Evolutionary conservation across 1,140 invertebrate species (phyloP).

Genomic region (Portunus trituberculatus): DNA sequence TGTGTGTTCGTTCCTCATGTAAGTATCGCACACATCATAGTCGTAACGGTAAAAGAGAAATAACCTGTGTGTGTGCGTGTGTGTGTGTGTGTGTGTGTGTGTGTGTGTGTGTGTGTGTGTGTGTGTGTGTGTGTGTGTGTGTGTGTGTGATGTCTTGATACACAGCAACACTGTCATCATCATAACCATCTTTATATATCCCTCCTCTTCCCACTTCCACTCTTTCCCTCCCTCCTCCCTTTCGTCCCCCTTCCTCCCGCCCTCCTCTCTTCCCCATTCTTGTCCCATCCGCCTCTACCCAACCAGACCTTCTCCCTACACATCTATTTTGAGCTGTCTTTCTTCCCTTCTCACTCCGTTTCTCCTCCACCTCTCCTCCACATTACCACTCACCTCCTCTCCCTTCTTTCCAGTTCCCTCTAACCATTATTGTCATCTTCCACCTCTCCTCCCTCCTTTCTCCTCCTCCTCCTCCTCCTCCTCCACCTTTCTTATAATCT

Average conservation of each 20-base stretch:
- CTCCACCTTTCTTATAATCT: background rate
- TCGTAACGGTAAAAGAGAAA: background rate
- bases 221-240: background rate
- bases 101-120: constrained; percentile 63
- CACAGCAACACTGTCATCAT: background rate
- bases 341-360: background rate
- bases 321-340: background rate
- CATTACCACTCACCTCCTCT: background rate
- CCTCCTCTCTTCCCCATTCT: background rate
- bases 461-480: background rate
- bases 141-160: constrained; percentile 7
- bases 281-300: background rate
- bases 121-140: constrained; percentile 56
- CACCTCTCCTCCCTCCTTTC: background rate
- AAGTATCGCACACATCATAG: background rate
- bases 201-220: background rate
- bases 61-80: constrained; percentile 35
- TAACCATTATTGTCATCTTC: background rate
- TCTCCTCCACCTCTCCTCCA: background rate
- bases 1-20: constrained; percentile 26
- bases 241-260: background rate
- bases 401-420: background rate
- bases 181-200: background rate
- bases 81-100: constrained; percentile 60
- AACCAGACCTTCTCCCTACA: background rate